A percentile compares a stretch with the other conserved stretches of the same genome.
Evolutionary conservation across 2,113 vertebrate genomes (phyloP).

Genomic region (Eleginops maclovinus): DNA sequence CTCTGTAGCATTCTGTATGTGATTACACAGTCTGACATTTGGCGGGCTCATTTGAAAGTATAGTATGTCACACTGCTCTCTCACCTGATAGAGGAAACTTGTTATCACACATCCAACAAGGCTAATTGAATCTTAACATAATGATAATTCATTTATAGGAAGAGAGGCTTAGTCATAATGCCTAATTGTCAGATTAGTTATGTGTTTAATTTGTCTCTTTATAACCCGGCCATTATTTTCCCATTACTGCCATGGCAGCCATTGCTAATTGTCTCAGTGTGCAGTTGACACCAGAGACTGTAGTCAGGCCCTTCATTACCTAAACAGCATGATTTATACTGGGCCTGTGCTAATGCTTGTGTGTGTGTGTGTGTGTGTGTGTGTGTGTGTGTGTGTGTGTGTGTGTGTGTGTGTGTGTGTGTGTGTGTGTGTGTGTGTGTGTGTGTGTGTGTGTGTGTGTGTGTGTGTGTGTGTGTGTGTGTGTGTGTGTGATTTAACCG

Average conservation of each 20-base stretch:
- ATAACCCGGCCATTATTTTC: conserved; percentile 75
- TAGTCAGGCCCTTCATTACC: conserved; percentile 36
- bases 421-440: no score
- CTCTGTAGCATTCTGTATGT: no score
- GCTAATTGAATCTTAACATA: conserved; percentile 75
- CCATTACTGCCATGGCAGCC: conserved; percentile 72
- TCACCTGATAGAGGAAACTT: conserved; percentile 35
- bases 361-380: no score
- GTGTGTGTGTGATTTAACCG: conserved; percentile 23
- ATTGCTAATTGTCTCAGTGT: conserved; percentile 62
- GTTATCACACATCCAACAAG: conserved; percentile 60
- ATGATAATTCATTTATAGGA: conserved; percentile 71
- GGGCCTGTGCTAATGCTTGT: conserved; percentile 20
- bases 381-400: no score
- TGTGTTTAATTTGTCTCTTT: conserved; percentile 73
- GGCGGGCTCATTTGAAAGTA: conserved; percentile 17
- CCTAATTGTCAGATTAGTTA: conserved; percentile 73
- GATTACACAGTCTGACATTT: no score
- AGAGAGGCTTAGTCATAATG: conserved; percentile 61
- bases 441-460: no score
- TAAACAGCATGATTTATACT: conserved; percentile 32
- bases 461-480: no score
- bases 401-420: no score
- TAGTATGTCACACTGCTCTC: conserved; percentile 50
- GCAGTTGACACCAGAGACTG: conserved; percentile 20